Evolutionary conservation across 2,113 vertebrate species (phyloP).

Genomic region (Acrocephalus arundinaceus): DNA sequence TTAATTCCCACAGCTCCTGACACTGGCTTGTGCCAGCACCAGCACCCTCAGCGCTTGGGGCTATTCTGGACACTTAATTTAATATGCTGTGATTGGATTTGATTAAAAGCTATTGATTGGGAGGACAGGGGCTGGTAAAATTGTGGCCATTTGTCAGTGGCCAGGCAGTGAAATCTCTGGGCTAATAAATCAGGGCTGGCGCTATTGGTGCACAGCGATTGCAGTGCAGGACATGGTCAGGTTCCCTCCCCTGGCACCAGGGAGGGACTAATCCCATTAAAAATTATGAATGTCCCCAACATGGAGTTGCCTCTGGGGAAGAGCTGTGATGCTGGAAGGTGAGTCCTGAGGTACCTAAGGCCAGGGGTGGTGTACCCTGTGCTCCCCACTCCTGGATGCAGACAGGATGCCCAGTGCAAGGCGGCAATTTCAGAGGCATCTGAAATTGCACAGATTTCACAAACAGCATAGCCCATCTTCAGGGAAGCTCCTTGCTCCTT

Average conservation of each 20-base stretch:
- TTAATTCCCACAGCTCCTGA: neutral
- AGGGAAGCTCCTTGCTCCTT: neutral
- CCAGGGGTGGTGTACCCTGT: accelerated
- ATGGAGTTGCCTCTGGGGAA: neutral
- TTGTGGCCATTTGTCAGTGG: constrained; percentile 69
- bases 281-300: neutral
- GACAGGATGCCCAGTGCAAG: accelerated
- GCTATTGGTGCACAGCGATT: neutral
- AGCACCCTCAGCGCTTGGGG: neutral
- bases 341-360: neutral
- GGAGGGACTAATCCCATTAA: constrained; percentile 35
- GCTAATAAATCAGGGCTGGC: constrained; percentile 58
- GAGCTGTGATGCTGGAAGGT: neutral
- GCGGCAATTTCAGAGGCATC: accelerated
- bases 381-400: neutral
- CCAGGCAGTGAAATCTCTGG: constrained; percentile 29
- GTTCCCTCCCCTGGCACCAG: constrained; percentile 5
- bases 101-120: constrained; percentile 74
- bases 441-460: too few relatives aligned
- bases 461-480: neutral
- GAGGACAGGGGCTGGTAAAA: constrained; percentile 21
- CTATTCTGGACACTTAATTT: constrained; percentile 60
- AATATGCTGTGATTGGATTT: constrained; percentile 67
- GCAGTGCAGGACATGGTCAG: neutral
- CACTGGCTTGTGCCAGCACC: neutral